These are phyloP conservation scores for Gnathonemus echidnorhynchus DNA, from an alignment of 2,113 vertebrate species.

Conservation along the genomic window DNA sequence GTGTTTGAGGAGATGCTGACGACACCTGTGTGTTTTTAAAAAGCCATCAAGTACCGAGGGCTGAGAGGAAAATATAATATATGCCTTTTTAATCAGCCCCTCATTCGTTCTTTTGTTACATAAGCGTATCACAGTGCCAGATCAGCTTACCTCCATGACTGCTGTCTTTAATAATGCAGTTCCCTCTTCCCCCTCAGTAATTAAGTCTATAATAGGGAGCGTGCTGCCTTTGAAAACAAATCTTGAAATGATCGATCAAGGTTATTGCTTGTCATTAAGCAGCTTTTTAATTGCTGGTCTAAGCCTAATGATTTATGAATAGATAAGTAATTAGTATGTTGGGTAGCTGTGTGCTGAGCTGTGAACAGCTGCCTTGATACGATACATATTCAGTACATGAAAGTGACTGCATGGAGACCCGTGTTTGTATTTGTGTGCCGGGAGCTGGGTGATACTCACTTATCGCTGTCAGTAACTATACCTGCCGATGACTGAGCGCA, in stretches of 20 bases:
- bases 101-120: neutral
- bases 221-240: neutral
- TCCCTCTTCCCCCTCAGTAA: constrained; percentile 17
- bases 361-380: neutral
- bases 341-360: neutral
- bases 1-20: neutral
- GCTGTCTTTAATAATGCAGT: constrained; percentile 52
- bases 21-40: neutral
- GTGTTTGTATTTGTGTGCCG: neutral
- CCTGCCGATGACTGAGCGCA: neutral
- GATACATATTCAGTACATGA: neutral
- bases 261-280: constrained; percentile 9
- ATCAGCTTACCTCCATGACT: constrained; percentile 31
- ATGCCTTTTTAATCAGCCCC: neutral
- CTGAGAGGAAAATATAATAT: neutral
- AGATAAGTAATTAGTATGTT: constrained; percentile 11
- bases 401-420: neutral
- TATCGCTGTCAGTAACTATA: neutral
- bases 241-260: neutral
- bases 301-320: constrained; percentile 3
- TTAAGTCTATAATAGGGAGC: constrained; percentile 21
- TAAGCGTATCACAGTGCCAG: constrained; percentile 1
- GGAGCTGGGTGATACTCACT: neutral
- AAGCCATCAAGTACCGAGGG: neutral
- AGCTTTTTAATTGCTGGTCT: neutral